phyloP scores from a whole-genome alignment of 2,797 vertebrate species.

The Phrynocephalus forsythii region DNA sequence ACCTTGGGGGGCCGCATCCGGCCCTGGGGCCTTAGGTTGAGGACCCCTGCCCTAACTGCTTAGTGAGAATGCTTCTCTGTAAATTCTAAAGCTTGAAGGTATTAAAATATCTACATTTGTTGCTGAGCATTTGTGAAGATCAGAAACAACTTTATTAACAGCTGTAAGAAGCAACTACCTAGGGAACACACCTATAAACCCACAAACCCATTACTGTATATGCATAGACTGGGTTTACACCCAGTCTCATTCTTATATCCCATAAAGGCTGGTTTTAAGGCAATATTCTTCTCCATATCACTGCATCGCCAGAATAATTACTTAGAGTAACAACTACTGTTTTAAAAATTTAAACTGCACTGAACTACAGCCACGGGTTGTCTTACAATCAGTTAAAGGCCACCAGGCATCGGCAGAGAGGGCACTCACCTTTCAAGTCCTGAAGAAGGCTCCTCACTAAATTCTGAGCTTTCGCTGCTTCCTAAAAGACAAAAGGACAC shows the following conservation, averaged over 20 bases:
- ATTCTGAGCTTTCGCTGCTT: slow-evolving; percentile 94
- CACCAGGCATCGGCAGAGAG: slow-evolving; percentile 4
- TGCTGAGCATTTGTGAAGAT: not conserved
- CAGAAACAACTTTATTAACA: not conserved
- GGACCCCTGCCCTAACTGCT: not conserved
- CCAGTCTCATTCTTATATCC: not conserved
- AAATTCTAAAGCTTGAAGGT: not conserved
- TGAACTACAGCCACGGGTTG: not conserved
- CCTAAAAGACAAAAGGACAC: slow-evolving; percentile 81
- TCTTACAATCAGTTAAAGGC: too few species aligned
- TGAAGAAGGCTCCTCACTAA: slow-evolving; percentile 91
- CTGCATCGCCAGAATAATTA: slow-evolving; percentile 42
- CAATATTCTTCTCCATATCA: slow-evolving; percentile 36
- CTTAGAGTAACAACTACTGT: slow-evolving; percentile 29
- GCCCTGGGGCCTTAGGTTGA: too few species aligned
- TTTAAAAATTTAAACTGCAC: slow-evolving; percentile 16
- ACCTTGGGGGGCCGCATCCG: too few species aligned
- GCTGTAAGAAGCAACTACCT: not conserved
- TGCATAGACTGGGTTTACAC: too few species aligned
- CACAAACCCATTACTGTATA: not conserved
- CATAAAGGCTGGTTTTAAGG: slow-evolving; percentile 12
- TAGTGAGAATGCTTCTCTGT: not conserved
- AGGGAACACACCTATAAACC: not conserved
- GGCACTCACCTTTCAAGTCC: slow-evolving; percentile 91
- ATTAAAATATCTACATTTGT: not conserved